Conservation (phyloP, 1,140 invertebrate genomes). For the Homalodisca vitripennis region DNA sequence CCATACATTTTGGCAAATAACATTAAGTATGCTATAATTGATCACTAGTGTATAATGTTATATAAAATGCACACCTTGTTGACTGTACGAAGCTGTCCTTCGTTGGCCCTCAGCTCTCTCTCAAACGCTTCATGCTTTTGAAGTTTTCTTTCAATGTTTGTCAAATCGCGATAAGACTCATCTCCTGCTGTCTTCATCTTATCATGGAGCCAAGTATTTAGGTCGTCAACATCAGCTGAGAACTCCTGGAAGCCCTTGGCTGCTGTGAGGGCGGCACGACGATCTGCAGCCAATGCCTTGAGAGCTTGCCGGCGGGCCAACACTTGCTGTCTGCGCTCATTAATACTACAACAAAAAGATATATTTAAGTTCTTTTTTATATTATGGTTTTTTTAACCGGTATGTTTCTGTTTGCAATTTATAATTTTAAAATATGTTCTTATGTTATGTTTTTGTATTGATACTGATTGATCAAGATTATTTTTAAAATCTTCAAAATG, state of each 20-base stretch:
- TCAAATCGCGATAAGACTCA: conserved; percentile 89
- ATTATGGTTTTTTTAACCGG: background rate
- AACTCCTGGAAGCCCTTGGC: conserved; percentile 84
- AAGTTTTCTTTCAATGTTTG: conserved; percentile 88
- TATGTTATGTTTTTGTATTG: too few species aligned
- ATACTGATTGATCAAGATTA: too few species aligned
- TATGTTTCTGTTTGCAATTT: background rate
- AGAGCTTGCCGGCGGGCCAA: conserved; percentile 68
- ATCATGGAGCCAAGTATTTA: conserved; percentile 86
- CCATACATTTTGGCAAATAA: too few species aligned
- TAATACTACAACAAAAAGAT: conserved; percentile 56
- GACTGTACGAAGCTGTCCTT: conserved; percentile 80
- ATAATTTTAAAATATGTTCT: too few species aligned
- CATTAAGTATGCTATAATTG: too few species aligned
- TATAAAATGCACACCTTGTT: too few species aligned
- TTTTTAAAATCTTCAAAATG: too few species aligned
- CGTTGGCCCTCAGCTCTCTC: conserved; percentile 88
- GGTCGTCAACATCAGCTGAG: conserved; percentile 83
- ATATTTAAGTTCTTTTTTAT: background rate
- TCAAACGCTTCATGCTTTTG: conserved; percentile 99
- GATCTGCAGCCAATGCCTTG: conserved; percentile 68
- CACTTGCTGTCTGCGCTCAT: conserved; percentile 73
- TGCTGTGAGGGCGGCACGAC: conserved; percentile 70
- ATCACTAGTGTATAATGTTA: too few species aligned
- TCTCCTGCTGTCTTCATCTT: conserved; percentile 90